Percentiles rank a stretch among this genome's conserved stretches.
Conservation (phyloP, 2,113 vertebrate genomes). For the Oenanthe melanoleuca region DNA sequence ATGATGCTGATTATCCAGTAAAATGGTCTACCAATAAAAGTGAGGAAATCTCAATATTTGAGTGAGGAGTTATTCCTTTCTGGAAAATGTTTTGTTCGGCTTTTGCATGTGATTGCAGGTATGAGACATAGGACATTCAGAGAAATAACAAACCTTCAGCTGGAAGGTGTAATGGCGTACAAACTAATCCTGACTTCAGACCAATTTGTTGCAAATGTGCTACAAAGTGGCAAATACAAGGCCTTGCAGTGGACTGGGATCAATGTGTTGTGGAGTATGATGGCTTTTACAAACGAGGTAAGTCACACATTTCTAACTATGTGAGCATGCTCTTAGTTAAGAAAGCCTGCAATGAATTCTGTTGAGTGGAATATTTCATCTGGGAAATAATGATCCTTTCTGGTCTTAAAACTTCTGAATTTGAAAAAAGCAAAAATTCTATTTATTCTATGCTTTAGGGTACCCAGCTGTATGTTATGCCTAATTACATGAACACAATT, state of each 20-base stretch:
- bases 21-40: neutral
- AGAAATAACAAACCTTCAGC: neutral
- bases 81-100: neutral
- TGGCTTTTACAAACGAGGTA: neutral
- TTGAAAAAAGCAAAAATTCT: neutral
- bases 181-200: neutral
- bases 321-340: neutral
- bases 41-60: neutral
- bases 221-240: neutral
- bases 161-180: neutral
- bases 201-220: neutral
- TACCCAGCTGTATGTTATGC: accelerated
- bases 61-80: neutral
- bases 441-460: neutral
- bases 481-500: neutral
- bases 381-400: neutral
- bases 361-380: neutral
- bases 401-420: neutral
- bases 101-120: neutral
- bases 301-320: neutral
- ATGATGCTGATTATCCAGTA: neutral
- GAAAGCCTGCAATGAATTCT: neutral
- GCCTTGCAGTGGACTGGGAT: neutral
- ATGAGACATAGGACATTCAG: neutral
- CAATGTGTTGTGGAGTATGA: neutral